These are phyloP conservation scores for Drosophila merina DNA, from an alignment of 2,888 invertebrate genomes.

Conservation along the genomic window DNA sequence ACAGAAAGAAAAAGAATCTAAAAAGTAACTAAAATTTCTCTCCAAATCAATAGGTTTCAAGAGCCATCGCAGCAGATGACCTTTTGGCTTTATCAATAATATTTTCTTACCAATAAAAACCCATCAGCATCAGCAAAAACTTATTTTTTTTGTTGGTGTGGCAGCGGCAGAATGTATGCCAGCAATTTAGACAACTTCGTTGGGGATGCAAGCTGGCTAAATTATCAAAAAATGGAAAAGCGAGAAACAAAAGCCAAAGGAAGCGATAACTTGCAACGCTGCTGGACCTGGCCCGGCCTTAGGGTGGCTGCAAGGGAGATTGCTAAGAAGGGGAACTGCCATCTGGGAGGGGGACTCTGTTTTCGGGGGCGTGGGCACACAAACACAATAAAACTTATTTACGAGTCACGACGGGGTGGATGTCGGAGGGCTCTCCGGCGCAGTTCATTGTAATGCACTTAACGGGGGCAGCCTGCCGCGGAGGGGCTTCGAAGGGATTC, in stretches of 20 bases:
- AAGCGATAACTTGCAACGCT: constrained; percentile 75
- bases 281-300: constrained; percentile 12
- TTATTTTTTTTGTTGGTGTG: constrained; percentile 3
- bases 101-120: too few species aligned
- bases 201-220: constrained; percentile 74
- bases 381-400: constrained; percentile 82
- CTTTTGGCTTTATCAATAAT: too few species aligned
- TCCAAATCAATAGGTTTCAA: neutral
- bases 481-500: neutral
- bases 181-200: constrained; percentile 78
- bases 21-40: neutral
- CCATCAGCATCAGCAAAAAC: neutral
- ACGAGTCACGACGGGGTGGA: constrained; percentile 78
- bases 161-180: constrained; percentile 68
- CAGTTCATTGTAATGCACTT: constrained; percentile 81
- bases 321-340: neutral
- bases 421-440: constrained; percentile 55
- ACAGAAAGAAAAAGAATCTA: constrained; percentile 8
- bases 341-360: constrained; percentile 7
- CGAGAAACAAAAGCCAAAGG: constrained; percentile 58
- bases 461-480: constrained; percentile 40
- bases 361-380: constrained; percentile 31
- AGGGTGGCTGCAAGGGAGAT: neutral
- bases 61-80: neutral
- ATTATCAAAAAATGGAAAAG: constrained; percentile 66